Evolutionary conservation across 2,888 invertebrate genomes (phyloP).

Genomic region (Drosophila rubida): DNA sequence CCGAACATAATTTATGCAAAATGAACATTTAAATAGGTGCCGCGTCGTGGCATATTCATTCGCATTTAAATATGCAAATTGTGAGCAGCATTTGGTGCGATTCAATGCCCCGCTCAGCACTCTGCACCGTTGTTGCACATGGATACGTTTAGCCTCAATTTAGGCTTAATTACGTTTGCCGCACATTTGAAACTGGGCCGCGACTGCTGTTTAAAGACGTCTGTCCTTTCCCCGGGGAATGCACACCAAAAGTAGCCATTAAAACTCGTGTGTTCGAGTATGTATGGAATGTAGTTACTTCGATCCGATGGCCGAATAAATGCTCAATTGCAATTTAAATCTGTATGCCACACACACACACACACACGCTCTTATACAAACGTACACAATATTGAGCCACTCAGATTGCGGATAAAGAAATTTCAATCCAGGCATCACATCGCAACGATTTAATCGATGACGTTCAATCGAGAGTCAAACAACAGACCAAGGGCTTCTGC

Average conservation of each 20-base stretch:
- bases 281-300: conserved; percentile 20
- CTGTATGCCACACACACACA: conserved; percentile 8
- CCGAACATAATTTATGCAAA: conserved; percentile 58
- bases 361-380: background rate
- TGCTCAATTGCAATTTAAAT: conserved; percentile 50
- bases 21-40: conserved; percentile 59
- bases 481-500: conserved; percentile 37
- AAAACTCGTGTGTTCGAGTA: background rate
- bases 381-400: conserved; percentile 40
- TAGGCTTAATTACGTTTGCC: conserved; percentile 34
- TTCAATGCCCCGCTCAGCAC: conserved; percentile 21
- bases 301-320: conserved; percentile 24
- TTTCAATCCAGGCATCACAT: conserved; percentile 53
- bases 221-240: background rate
- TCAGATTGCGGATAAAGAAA: conserved; percentile 52
- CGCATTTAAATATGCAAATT: conserved; percentile 32
- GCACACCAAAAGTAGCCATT: conserved; percentile 15
- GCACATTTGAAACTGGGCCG: conserved; percentile 43
- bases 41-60: conserved; percentile 51
- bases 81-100: conserved; percentile 28
- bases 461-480: conserved; percentile 41
- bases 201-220: background rate
- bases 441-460: conserved; percentile 54
- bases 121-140: conserved; percentile 10
- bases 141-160: conserved; percentile 32